phyloP scores from a whole-genome alignment of 2,888 invertebrate genomes.

The Cosmia pyralina region DNA sequence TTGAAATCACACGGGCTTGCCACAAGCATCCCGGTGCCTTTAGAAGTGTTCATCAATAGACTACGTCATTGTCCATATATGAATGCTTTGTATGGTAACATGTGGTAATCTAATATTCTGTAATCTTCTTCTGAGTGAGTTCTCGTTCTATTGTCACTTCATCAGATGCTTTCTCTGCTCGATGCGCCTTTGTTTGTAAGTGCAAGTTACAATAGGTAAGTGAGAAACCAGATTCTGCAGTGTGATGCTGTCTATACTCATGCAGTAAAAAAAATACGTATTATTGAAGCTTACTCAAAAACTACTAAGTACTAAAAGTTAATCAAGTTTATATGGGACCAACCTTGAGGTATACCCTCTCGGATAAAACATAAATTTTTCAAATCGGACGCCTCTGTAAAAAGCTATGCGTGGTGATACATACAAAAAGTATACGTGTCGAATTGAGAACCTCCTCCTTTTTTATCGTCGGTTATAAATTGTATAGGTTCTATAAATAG shows the following conservation, averaged over 20 bases:
- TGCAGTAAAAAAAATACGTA: no score
- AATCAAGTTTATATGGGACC: no score
- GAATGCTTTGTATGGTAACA: constrained; percentile 18
- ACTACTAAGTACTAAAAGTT: no score
- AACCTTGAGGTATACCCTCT: no score
- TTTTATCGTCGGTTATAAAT: no score
- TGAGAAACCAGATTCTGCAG: constrained; percentile 1
- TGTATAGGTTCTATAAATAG: background rate
- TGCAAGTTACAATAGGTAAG: constrained; percentile 8
- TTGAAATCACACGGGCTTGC: constrained; percentile 55
- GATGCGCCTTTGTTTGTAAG: constrained; percentile 26
- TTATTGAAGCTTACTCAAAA: no score
- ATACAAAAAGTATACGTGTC: no score
- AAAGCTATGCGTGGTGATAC: no score
- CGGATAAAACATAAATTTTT: no score
- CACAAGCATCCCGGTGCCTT: constrained; percentile 41
- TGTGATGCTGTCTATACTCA: background rate
- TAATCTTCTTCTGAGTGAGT: constrained; percentile 15
- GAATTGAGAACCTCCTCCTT: no score
- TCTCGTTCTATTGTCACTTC: constrained; percentile 6
- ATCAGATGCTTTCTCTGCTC: constrained; percentile 11
- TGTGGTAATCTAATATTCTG: constrained; percentile 26
- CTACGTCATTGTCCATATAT: constrained; percentile 26
- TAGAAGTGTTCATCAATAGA: constrained; percentile 43
- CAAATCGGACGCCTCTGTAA: no score